Evolutionary conservation across 2,797 vertebrate genomes (phyloP).

Genomic region (Columba guinea): DNA sequence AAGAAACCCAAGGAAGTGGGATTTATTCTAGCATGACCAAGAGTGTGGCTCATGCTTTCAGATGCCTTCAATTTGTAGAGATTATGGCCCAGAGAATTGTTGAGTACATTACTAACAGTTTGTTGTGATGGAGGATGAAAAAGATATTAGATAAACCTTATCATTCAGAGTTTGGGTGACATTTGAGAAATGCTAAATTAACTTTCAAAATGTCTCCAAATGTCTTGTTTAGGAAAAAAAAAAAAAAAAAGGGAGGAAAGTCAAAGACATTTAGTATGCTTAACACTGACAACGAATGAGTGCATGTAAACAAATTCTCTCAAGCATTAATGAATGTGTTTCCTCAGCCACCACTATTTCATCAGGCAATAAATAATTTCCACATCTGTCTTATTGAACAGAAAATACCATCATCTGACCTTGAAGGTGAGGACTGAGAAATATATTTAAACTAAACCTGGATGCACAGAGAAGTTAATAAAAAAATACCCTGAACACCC

Average conservation of each 20-base stretch:
- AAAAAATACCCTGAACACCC: neutral
- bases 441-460: neutral
- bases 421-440: neutral
- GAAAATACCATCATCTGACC: neutral
- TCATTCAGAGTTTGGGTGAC: neutral
- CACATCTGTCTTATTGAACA: neutral
- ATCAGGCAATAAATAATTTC: constrained; percentile 22
- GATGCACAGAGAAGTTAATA: neutral
- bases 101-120: neutral
- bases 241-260: neutral
- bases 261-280: neutral
- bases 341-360: neutral
- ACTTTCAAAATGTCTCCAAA: constrained; percentile 35
- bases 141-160: neutral
- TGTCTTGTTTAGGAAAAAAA: neutral
- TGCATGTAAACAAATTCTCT: constrained; percentile 23
- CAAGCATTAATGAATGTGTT: neutral
- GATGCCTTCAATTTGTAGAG: neutral
- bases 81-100: neutral
- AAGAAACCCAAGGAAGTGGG: neutral
- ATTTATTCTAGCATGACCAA: neutral
- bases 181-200: constrained; percentile 46
- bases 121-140: neutral
- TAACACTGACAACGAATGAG: neutral
- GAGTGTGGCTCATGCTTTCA: neutral